A percentile compares a stretch with the other conserved stretches of the same genome.
These are phyloP conservation scores for Pseudotriccus pelzelni DNA, from an alignment of 2,797 vertebrate genomes.

Conservation along the genomic window DNA sequence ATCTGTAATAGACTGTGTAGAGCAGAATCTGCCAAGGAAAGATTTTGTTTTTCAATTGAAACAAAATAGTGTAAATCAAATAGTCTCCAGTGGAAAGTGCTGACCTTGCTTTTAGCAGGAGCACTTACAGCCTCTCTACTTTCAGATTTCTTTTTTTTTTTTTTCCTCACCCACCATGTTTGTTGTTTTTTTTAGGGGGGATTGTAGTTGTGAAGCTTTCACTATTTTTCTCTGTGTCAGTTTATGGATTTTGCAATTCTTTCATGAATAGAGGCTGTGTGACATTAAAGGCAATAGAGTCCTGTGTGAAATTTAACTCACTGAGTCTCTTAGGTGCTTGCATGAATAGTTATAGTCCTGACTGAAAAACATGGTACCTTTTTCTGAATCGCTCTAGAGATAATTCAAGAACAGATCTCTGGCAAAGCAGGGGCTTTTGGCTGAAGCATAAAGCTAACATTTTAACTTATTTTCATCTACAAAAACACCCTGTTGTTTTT, in stretches of 20 bases:
- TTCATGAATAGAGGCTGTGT: not conserved
- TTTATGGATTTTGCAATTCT: conserved; percentile 1
- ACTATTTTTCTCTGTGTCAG: not conserved
- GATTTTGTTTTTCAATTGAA: conserved; percentile 52
- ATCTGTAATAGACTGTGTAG: conserved; percentile 33
- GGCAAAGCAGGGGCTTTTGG: not conserved
- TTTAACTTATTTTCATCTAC: not conserved
- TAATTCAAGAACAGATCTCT: not conserved
- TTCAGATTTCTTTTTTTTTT: not conserved
- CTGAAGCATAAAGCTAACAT: not conserved
- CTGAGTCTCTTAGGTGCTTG: not conserved
- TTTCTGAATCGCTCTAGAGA: not conserved
- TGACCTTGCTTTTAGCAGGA: conserved; percentile 37
- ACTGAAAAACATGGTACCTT: not conserved
- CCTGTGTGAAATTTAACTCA: not conserved
- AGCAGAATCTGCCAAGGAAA: conserved; percentile 42
- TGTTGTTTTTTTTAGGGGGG: not conserved
- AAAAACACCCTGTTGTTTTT: not conserved
- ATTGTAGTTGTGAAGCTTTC: not conserved
- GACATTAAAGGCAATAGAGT: not conserved
- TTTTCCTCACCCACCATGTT: not conserved
- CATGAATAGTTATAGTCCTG: not conserved
- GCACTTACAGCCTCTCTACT: not conserved
- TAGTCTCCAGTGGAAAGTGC: conserved; percentile 3
- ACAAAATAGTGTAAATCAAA: conserved; percentile 45